Base-by-base conservation (phyloP, 2,113 vertebrate species). In the Chelonoidis abingdonii region DNA sequence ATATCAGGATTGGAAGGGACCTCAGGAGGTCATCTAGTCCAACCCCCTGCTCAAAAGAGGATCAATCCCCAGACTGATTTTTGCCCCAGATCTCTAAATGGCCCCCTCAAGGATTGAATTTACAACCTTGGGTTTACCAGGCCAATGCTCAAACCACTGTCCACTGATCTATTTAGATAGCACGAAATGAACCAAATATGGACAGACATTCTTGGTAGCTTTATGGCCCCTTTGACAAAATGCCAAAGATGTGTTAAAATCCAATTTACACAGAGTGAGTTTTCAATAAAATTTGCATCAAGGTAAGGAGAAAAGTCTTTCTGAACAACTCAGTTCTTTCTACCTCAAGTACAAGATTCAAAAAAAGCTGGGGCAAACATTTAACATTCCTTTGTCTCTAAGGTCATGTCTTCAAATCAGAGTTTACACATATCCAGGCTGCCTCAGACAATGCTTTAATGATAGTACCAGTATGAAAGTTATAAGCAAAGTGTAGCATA, bases 251-350 rank as follows among this genome's bases (percentile, higher is more conserved):
- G 85, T 65, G 53, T 92, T 91, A 86, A 91, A 79, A 91, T 85
- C 76, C 44, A 88, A 79, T 94, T 95, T 91, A 83, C 53, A 91
- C 53, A 57, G 27, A 95, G 79, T 86, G 88, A 86, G 87, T 92
- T 94, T 90, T 95, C 89, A 94, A 87, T 80, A 95, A 93, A 94
- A 90, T 86, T 86, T 96, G 11, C 78, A 86, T 89, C 90, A 87
- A 84, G 84, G 90, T n/a, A 96, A 90, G 83, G 92, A 82, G 87
- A 92, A 41, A 41, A 41, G 41, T 41, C 41, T 41, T 41, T 41
- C 41, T 41, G 41, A 41, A 41, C 41, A 41, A 41, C 41, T 41
- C 41, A 41, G 41, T 41, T 41, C 41, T 41, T 41, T 41, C 41
- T 41, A 41, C 65, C 17, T 69, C 35, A 69, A n/a, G 6, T 44